Conservation (phyloP, 2,888 invertebrate genomes). For the Pherbina coryleti region DNA sequence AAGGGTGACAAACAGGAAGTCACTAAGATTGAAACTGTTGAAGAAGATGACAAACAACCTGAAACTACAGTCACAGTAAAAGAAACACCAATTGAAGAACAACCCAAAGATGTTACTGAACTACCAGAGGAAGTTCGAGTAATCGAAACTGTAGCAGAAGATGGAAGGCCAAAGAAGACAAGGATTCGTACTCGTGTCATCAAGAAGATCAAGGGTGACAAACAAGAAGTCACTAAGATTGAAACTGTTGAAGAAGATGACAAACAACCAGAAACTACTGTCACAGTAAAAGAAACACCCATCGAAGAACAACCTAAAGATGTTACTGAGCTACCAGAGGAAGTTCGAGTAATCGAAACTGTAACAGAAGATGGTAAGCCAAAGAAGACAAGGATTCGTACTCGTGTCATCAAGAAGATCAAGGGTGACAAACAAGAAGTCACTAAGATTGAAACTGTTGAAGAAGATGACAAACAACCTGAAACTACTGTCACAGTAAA, state of each 20-base stretch:
- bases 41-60: constrained; percentile 35
- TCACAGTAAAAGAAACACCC: constrained; percentile 35
- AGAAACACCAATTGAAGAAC: constrained; percentile 30
- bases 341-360: constrained; percentile 36
- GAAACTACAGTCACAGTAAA: constrained; percentile 34
- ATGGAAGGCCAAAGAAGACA: constrained; percentile 34
- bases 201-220: constrained; percentile 38
- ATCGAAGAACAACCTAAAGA: constrained; percentile 19
- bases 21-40: constrained; percentile 37
- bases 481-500: constrained; percentile 34
- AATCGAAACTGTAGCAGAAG: constrained; percentile 32
- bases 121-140: constrained; percentile 35
- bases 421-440: constrained; percentile 38
- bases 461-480: constrained; percentile 36
- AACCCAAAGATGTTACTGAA: constrained; percentile 13
- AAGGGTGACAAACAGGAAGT: constrained; percentile 39
- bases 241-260: constrained; percentile 38
- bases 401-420: constrained; percentile 38
- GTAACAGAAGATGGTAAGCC: constrained; percentile 34
- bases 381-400: constrained; percentile 33
- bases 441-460: constrained; percentile 36
- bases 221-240: constrained; percentile 38
- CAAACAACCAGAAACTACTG: constrained; percentile 27
- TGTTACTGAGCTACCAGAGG: constrained; percentile 33
- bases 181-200: constrained; percentile 34